Base-by-base conservation (phyloP, 1,140 invertebrate species). In the Drosophila pseudoobscura region DNA sequence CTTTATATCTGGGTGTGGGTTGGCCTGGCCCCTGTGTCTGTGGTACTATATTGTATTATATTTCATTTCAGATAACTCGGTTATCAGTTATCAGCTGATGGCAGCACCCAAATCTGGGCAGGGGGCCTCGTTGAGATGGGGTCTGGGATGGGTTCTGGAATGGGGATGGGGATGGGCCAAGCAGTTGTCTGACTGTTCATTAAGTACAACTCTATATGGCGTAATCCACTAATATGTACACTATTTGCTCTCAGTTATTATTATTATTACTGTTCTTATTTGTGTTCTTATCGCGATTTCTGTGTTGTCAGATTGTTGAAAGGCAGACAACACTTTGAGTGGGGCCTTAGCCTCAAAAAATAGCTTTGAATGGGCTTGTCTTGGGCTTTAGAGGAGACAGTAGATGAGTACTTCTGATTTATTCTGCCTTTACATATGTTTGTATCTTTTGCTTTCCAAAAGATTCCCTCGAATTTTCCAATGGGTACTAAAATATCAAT, bases 1-100 rank as follows among this genome's bases (percentile, higher is more conserved):
- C 22, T 17, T 44, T 29, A n/a, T 55, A 15, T 43, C 41, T 22
- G 41, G 41, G 41, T 46, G 24, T 46, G 35, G 13, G 15, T 24
- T 44, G 17, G 17, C 45, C 29, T 47, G 56, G 44, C 45, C 46
- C 39, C 45, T 55, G 63, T 57, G 46, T 53, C 53, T 69, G 64
- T 54, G 59, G 49, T 47, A 50, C 15, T 83, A 76, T 80, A 80
- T 70, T 87, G 58, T 87, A 83, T 84, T 83, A 66, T 83, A 87
- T 87, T 87, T 85, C 82, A 85, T 85, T 85, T 85, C 63, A 68
- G 65, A 69, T 69, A 69, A 56, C 63, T 56, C 20, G 13, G 24
- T n/a, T 39, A 39, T 39, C 43, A 71, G 39, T 70, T 71, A 71
- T 71, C 68, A 71, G 65, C 54, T 60, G 68, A 59, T 59, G 46